Evolutionary conservation across 1,140 invertebrate genomes (phyloP).

Genomic region (Aphelinus atriplicis): DNA sequence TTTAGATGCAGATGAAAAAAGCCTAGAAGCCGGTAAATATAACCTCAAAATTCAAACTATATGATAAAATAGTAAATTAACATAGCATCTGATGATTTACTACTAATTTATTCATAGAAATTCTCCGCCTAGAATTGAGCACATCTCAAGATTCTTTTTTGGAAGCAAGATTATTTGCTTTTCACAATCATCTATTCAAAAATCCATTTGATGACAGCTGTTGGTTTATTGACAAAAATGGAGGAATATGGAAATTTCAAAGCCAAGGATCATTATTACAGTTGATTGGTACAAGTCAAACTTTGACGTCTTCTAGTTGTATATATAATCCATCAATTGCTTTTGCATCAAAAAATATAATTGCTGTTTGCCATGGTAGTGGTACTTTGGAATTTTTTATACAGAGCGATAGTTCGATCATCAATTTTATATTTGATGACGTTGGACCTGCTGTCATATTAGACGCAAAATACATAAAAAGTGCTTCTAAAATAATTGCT

Average conservation of each 20-base stretch:
- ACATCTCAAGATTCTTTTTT: conserved; percentile 56
- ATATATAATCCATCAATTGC: conserved; percentile 58
- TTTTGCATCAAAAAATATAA: conserved; percentile 55
- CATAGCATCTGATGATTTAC: not conserved
- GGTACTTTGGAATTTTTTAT: conserved; percentile 53
- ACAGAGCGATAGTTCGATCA: conserved; percentile 28
- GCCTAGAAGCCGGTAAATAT: conserved; percentile 4
- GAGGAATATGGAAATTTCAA: conserved; percentile 52
- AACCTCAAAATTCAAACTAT: conserved; percentile 25
- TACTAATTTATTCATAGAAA: conserved; percentile 47
- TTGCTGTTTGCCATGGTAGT: conserved; percentile 51
- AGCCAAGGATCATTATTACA: conserved; percentile 45
- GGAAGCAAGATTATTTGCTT: conserved; percentile 60
- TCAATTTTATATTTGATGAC: conserved; percentile 43
- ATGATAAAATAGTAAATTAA: not conserved
- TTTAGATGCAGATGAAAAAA: conserved; percentile 50
- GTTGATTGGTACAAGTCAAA: conserved; percentile 41
- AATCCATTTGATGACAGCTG: conserved; percentile 58
- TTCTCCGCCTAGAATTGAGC: conserved; percentile 52
- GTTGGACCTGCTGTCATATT: conserved; percentile 55
- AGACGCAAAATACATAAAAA: conserved; percentile 50
- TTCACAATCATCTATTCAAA: conserved; percentile 62
- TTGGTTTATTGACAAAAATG: conserved; percentile 58
- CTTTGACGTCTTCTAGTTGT: conserved; percentile 21
- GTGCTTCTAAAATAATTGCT: conserved; percentile 47